A percentile compares a stretch with the other conserved stretches of the same genome.
These are phyloP conservation scores for Poecilus cupreus DNA, from an alignment of 2,888 invertebrate genomes.

Conservation along the genomic window DNA sequence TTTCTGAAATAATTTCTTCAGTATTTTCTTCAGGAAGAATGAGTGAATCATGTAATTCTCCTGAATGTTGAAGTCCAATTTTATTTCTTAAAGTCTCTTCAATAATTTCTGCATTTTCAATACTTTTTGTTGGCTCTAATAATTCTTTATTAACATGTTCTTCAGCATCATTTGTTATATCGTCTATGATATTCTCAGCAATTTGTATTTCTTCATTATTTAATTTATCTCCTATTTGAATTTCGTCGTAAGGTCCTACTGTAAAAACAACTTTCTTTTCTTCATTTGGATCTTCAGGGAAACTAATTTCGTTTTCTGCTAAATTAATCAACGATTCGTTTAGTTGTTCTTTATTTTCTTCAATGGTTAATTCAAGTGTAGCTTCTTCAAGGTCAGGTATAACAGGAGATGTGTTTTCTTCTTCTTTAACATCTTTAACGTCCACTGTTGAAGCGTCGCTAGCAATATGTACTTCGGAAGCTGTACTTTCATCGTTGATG, in stretches of 20 bases:
- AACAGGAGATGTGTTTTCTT: background rate
- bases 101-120: background rate
- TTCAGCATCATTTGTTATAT: background rate
- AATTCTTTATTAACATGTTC: background rate
- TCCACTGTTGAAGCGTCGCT: background rate
- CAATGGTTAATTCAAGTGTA: background rate
- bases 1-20: background rate
- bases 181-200: slow-evolving; percentile 12
- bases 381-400: background rate
- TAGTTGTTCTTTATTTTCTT: slow-evolving; percentile 1
- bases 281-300: background rate
- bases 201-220: background rate
- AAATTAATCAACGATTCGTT: slow-evolving; percentile 1
- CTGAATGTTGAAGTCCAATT: slow-evolving; percentile 7
- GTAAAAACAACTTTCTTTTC: slow-evolving; percentile 26
- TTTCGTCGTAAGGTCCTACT: background rate
- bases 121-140: background rate
- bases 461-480: background rate
- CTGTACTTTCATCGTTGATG: background rate
- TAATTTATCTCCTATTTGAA: background rate
- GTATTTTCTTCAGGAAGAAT: background rate
- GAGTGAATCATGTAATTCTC: slow-evolving; percentile 7
- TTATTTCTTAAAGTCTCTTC: background rate
- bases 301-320: background rate
- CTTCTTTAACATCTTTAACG: background rate